Evolutionary conservation across 2,113 vertebrate genomes (phyloP), one percentile per base, ranked within the genome.

Genomic region (Azemiops feae): DNA sequence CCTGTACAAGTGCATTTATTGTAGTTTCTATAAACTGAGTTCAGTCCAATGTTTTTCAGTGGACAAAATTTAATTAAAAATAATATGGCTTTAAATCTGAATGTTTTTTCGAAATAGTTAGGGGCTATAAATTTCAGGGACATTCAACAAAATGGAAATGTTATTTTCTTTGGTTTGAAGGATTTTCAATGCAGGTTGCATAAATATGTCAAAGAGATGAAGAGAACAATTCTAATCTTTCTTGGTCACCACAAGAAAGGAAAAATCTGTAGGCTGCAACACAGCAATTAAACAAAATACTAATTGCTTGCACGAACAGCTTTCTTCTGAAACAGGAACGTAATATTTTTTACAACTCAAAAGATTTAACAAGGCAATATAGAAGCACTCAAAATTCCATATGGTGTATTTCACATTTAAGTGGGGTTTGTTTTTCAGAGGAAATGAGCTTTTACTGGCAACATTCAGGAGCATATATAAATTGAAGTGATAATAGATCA

Each of bases 361-460:
- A 85, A 86, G 69, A 85, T 64, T 45, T 86, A 89, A 89, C n/a
- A 92, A 93, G 74, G 81, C 74, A 89, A 69, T 34, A 64, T 89
- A 89, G 92, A 93, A 87, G 18, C 23, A 64, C 60, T 90, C 86
- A 52, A 53, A 90, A 90, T 93, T 87, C 92, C 92, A 93, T 93
- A 93, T 90, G 92, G 92, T 39, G 34, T 54, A 30, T 14, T 92
- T 93, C 69, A 92, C 69, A 85, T 85, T 92, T 92, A 89, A 92
- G 55, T 86, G 50, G 91, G 88, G 54, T 92, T 87, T 93, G 54
- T 93, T 93, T 90, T 89, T 64, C 74, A 47, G 45, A 90, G 14
- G 47, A 87, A 90, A 93, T 90, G 43, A 89, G 91, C 55, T 92
- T 92, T 87, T 86, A 89, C 53, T 93, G 91, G 90, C 87, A 89